Conservation (phyloP, 2,888 invertebrate species). For the Coecobrya sp. region DNA sequence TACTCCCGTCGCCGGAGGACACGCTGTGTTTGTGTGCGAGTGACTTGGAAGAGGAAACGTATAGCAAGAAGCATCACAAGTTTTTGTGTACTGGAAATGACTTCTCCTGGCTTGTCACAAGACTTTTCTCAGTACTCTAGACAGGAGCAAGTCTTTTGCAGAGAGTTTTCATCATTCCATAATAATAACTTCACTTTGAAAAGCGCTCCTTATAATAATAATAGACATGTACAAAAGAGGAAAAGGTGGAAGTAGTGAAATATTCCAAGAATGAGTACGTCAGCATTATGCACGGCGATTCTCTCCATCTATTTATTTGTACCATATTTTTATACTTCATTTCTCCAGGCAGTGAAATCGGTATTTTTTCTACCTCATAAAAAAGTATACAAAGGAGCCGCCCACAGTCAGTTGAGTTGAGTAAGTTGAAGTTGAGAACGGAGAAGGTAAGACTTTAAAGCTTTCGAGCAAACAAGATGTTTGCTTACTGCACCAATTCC, state of each 20-base stretch:
- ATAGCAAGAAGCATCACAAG: not conserved
- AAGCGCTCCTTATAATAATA: not conserved
- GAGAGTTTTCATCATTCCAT: constrained; percentile 11
- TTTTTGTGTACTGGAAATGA: constrained; percentile 39
- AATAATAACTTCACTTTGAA: not conserved
- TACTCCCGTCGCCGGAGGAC: constrained; percentile 8
- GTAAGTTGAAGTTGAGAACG: not conserved
- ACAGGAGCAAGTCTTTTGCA: constrained; percentile 9
- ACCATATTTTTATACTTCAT: constrained; percentile 12
- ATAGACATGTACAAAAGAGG: not conserved
- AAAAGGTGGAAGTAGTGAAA: not conserved
- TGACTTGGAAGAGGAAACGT: not conserved
- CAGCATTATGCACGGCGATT: not conserved
- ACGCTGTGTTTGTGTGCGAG: not conserved
- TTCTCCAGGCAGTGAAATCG: constrained; percentile 32
- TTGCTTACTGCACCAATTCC: constrained; percentile 75
- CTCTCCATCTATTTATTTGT: constrained; percentile 7
- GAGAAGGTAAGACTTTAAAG: constrained; percentile 15
- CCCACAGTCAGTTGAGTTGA: not conserved
- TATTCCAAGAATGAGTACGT: not conserved
- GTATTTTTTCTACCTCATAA: not conserved
- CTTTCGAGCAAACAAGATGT: constrained; percentile 63
- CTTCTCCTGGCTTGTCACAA: constrained; percentile 43
- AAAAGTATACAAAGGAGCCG: not conserved
- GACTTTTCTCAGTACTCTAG: constrained; percentile 30